Base-by-base conservation (phyloP, 2,888 invertebrate species). In the Drosophila stalkeri region DNA sequence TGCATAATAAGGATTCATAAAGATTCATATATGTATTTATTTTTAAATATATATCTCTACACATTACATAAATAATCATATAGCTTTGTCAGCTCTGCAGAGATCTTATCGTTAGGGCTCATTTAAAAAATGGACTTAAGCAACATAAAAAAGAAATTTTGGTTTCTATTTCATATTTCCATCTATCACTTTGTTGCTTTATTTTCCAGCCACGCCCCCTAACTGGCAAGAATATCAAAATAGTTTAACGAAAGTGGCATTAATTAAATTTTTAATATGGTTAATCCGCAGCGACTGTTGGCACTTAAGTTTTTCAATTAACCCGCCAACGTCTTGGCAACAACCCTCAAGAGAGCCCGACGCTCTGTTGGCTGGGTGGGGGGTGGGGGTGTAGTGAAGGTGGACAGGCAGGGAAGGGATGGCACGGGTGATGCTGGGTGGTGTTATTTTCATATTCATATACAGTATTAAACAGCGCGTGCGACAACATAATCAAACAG, bases 401-500 rank as follows among this genome's bases (percentile, higher is more conserved):
- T 4, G 11, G 44, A 20, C 52, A 23, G 37, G 39, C 49, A 23
- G 54, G 39, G 2, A n/a, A 43, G 14, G 46, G 43, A 12, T 41
- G 49, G 41, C 33, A 47, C 8, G 18, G 23, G n/a, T 56, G 55
- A 11, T 46, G 51, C 18, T 47, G 55, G 55, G 44, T 64, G 56
- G 62, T 68, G 77, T 72, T 82, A 84, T 77, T 82, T 82, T 89
- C 86, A 87, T 86, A 89, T 89, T 89, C 89, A 89, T 86, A 86
- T 86, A 77, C 75, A 81, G 87, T 85, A 85, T 90, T 90, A 90
- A 91, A 91, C 85, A 91, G 86, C 81, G 91, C 91, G 91, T 91
- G 91, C 91, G 91, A 90, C 91, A 91, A 91, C 91, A 91, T 91
- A 91, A 91, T 91, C 91, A 91, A 91, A 88, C 85, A 83, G 80